These are phyloP conservation scores for Congeria kusceri DNA, from an alignment of 2,888 invertebrate genomes.

Conservation along the genomic window DNA sequence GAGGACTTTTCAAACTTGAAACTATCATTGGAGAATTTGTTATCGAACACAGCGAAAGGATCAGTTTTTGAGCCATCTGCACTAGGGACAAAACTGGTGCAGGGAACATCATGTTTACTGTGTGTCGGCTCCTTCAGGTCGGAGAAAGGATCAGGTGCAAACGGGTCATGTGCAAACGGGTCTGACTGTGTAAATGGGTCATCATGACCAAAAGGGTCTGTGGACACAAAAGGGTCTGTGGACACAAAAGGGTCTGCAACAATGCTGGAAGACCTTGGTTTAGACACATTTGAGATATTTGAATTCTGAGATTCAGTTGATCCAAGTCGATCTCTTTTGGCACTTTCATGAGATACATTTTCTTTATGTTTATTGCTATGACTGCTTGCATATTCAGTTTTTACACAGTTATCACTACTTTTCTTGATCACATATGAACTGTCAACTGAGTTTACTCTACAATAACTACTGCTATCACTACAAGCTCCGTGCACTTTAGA, in stretches of 20 bases:
- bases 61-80: slow-evolving; percentile 36
- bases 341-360: slow-evolving; percentile 19
- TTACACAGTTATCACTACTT: background rate
- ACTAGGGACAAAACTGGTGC: slow-evolving; percentile 54
- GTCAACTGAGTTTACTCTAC: background rate
- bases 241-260: slow-evolving; percentile 67
- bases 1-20: slow-evolving; percentile 67
- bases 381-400: slow-evolving; percentile 19
- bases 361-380: slow-evolving; percentile 11
- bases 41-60: slow-evolving; percentile 72
- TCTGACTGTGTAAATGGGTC: slow-evolving; percentile 54
- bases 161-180: slow-evolving; percentile 63
- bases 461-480: background rate
- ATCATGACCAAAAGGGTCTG: slow-evolving; percentile 67
- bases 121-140: slow-evolving; percentile 32
- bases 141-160: slow-evolving; percentile 59
- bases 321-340: background rate
- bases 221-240: slow-evolving; percentile 66
- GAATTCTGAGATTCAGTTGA: background rate
- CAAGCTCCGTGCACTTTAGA: background rate
- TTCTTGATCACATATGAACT: background rate
- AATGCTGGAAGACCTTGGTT: slow-evolving; percentile 25
- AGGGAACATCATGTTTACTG: slow-evolving; percentile 62
- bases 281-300: slow-evolving; percentile 1
- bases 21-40: slow-evolving; percentile 53